Percentiles rank a stretch among this genome's conserved stretches.
Evolutionary conservation across 1,140 invertebrate genomes (phyloP).

Genomic region (Dinothrombium tinctorium): DNA sequence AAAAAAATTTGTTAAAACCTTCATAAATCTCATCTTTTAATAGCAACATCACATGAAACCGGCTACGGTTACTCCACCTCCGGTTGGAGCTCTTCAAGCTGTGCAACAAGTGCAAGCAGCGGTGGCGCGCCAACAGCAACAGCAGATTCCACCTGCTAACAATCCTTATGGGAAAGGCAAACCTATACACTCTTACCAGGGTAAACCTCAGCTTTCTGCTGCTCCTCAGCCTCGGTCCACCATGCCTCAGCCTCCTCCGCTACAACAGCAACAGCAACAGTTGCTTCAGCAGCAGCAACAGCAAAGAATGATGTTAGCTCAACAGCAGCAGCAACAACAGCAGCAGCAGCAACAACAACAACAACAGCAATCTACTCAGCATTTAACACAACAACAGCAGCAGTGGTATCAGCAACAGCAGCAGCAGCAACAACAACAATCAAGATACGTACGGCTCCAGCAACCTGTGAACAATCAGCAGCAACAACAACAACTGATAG

Average conservation of each 20-base stretch:
- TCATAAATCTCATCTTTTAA: constrained; percentile 16
- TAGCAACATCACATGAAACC: constrained; percentile 28
- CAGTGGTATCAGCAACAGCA: constrained; percentile 12
- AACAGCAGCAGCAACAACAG: constrained; percentile 13
- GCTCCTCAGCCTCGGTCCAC: constrained; percentile 1
- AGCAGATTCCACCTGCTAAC: constrained; percentile 12
- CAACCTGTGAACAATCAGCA: not conserved
- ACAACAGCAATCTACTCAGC: constrained; percentile 14
- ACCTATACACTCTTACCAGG: not conserved
- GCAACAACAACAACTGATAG: constrained; percentile 7
- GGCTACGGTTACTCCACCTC: constrained; percentile 39
- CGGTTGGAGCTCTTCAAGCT: constrained; percentile 49
- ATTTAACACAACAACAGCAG: constrained; percentile 12
- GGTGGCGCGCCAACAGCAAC: constrained; percentile 40
- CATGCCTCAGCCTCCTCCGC: constrained; percentile 10
- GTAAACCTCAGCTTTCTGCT: not conserved
- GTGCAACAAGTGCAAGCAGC: constrained; percentile 78
- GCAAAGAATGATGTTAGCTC: constrained; percentile 2
- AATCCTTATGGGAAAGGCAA: constrained; percentile 5
- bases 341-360: constrained; percentile 11
- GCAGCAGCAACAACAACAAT: constrained; percentile 6
- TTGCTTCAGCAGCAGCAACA: constrained; percentile 14
- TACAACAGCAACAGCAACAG: constrained; percentile 4
- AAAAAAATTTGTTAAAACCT: not conserved
- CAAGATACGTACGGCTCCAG: constrained; percentile 3